A percentile compares a stretch with the other conserved stretches of the same genome.
Conservation (phyloP, 2,888 invertebrate species). For the Tetropium fuscum region DNA sequence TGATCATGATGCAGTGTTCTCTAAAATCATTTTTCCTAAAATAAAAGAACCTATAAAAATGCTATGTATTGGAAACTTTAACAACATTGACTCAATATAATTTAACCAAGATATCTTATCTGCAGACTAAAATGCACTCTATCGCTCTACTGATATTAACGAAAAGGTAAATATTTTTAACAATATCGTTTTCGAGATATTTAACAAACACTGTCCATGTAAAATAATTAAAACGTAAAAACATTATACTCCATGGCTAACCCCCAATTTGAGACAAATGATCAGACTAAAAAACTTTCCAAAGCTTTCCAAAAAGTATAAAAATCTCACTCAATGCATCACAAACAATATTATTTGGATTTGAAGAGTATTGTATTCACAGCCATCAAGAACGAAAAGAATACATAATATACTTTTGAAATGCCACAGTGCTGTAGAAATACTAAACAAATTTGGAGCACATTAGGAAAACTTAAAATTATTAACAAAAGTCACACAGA, state of each 20-base stretch:
- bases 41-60: too few species aligned
- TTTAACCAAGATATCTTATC: neutral
- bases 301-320: neutral
- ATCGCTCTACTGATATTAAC: too few species aligned
- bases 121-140: neutral
- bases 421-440: too few species aligned
- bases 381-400: too few species aligned
- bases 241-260: neutral
- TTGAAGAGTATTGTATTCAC: neutral
- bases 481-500: neutral
- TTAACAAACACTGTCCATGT: too few species aligned
- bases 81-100: neutral
- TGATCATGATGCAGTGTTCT: neutral
- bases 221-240: neutral
- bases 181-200: too few species aligned
- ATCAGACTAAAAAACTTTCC: neutral
- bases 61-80: neutral
- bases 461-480: neutral
- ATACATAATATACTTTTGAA: too few species aligned
- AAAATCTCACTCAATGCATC: neutral
- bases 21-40: too few species aligned
- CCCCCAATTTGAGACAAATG: neutral
- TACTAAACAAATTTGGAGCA: neutral
- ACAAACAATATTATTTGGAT: too few species aligned
- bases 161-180: too few species aligned